A percentile compares a stretch with the other conserved stretches of the same genome.
Conservation (phyloP, 2,113 vertebrate genomes). For the Tragelaphus buxtoni region DNA sequence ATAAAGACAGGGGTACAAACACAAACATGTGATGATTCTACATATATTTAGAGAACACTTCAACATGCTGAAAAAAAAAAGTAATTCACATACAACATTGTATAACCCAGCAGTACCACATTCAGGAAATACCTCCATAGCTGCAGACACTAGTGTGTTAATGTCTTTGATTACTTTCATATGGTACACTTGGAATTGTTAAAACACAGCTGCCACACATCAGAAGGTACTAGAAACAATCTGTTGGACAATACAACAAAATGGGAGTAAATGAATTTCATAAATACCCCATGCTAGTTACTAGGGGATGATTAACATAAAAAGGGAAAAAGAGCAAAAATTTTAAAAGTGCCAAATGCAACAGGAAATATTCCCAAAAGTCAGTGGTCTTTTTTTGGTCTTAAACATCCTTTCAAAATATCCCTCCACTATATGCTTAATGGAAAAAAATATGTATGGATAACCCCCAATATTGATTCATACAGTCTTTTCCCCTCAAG, state of each 20-base stretch:
- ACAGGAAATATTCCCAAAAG: slow-evolving; percentile 27
- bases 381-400: not conserved
- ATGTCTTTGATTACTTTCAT: slow-evolving; percentile 66
- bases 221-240: slow-evolving; percentile 65
- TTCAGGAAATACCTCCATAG: slow-evolving; percentile 53
- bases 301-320: slow-evolving; percentile 40
- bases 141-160: slow-evolving; percentile 55
- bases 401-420: slow-evolving; percentile 38
- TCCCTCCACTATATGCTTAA: not conserved
- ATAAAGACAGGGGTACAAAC: not conserved
- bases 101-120: not conserved
- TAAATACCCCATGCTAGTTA: slow-evolving; percentile 36
- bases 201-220: slow-evolving; percentile 62
- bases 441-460: not conserved
- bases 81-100: slow-evolving; percentile 25
- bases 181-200: slow-evolving; percentile 64
- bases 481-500: not conserved
- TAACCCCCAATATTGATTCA: not conserved
- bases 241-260: slow-evolving; percentile 62
- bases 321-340: slow-evolving; percentile 38
- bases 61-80: not conserved
- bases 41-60: not conserved
- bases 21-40: not conserved
- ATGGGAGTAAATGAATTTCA: slow-evolving; percentile 63
- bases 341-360: slow-evolving; percentile 49